Conservation (phyloP, 1,140 invertebrate genomes). For the Nixonia krombeini region DNA sequence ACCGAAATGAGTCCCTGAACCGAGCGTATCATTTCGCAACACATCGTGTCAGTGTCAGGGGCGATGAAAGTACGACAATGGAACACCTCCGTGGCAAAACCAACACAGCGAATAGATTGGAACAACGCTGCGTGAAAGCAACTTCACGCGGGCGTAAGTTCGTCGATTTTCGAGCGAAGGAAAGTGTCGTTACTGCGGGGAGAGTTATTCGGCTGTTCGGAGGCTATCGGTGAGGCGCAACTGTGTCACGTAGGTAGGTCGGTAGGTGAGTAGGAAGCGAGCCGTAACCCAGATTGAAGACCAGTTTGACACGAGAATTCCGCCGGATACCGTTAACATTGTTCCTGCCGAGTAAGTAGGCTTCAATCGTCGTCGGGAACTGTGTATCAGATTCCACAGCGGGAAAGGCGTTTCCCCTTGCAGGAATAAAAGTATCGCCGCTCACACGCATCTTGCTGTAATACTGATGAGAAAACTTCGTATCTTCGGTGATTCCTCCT, state of each 20-base stretch:
- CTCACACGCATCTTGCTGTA: too few species aligned
- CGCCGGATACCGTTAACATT: conserved; percentile 57
- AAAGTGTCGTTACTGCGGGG: conserved; percentile 49
- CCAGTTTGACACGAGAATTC: conserved; percentile 62
- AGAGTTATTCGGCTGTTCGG: conserved; percentile 49
- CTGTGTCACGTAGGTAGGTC: conserved; percentile 57
- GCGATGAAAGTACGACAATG: conserved; percentile 25
- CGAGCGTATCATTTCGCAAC: too few species aligned
- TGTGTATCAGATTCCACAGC: conserved; percentile 40
- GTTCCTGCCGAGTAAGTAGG: conserved; percentile 49
- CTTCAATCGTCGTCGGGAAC: conserved; percentile 44
- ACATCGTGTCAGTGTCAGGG: too few species aligned
- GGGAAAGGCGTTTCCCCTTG: conserved; percentile 44
- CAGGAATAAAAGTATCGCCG: conserved; percentile 23
- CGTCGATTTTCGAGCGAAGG: conserved; percentile 29
- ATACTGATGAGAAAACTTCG: too few species aligned
- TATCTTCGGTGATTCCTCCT: too few species aligned
- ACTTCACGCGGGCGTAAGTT: neutral
- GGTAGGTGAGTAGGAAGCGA: conserved; percentile 63
- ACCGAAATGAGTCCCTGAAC: too few species aligned
- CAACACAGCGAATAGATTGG: too few species aligned
- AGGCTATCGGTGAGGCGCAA: conserved; percentile 23
- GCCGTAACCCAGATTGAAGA: conserved; percentile 60
- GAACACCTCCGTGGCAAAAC: conserved; percentile 1
- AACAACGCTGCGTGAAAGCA: conserved; percentile 7